Percentiles rank a stretch among this genome's conserved stretches.
phyloP scores from a whole-genome alignment of 1,140 invertebrate genomes.

The Pogonognathellus flavescens region DNA sequence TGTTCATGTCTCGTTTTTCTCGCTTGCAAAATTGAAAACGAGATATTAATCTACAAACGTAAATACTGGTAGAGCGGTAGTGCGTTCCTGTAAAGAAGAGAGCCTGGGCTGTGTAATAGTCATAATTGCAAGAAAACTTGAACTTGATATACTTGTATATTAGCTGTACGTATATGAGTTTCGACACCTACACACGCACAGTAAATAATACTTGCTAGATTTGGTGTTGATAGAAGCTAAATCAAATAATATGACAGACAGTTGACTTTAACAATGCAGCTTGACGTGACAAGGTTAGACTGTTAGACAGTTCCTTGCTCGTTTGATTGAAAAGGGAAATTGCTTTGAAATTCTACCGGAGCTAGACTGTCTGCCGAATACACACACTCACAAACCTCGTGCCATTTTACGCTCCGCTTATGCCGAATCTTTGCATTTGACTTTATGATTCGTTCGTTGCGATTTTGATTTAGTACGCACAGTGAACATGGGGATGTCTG shows the following conservation, averaged over 20 bases:
- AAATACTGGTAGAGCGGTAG: no score
- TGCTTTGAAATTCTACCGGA: background rate
- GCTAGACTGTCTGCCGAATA: background rate
- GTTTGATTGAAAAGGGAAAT: conserved; percentile 26
- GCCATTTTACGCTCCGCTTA: background rate
- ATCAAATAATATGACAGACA: conserved; percentile 14
- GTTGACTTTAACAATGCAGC: conserved; percentile 24
- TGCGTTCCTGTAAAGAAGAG: no score
- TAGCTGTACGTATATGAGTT: no score
- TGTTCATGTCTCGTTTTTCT: no score
- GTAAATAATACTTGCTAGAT: no score
- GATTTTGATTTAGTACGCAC: background rate
- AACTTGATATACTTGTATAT: no score
- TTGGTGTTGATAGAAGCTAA: background rate
- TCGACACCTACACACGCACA: no score
- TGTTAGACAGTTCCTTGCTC: background rate
- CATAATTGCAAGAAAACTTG: no score
- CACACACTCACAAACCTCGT: background rate
- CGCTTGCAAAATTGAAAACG: no score
- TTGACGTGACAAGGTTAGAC: conserved; percentile 33
- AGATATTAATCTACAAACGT: no score
- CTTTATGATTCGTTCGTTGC: background rate
- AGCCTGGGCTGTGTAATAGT: no score
- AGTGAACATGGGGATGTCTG: background rate
- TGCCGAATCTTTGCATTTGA: background rate